Evolutionary conservation across 2,113 vertebrate species (phyloP).

Genomic region (Equus przewalskii): DNA sequence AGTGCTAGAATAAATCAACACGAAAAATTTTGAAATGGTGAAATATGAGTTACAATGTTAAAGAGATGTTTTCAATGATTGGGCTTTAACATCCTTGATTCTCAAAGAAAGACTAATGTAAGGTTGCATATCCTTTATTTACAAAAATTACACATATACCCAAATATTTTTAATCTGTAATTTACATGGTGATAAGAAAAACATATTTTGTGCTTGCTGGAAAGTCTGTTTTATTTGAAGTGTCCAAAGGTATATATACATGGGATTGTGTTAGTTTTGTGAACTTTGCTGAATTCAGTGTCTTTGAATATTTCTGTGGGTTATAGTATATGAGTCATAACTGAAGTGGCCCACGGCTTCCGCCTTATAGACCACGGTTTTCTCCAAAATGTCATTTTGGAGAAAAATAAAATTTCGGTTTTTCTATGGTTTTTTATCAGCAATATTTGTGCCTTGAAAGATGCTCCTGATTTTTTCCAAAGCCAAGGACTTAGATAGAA

Average conservation of each 20-base stretch:
- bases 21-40: neutral
- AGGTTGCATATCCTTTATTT: neutral
- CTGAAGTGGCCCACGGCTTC: neutral
- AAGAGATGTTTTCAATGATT: neutral
- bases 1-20: neutral
- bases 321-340: neutral
- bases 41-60: neutral
- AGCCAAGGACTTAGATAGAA: neutral
- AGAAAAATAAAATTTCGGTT: neutral
- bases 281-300: neutral
- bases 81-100: neutral
- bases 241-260: neutral
- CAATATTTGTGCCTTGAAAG: neutral
- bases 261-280: neutral
- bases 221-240: neutral
- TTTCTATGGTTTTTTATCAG: constrained; percentile 3
- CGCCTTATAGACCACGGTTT: neutral
- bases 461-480: neutral
- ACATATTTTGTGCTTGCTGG: neutral
- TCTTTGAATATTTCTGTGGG: neutral
- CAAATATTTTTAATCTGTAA: constrained; percentile 5
- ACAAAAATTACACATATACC: neutral
- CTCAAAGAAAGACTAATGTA: neutral
- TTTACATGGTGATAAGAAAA: neutral
- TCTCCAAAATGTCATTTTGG: neutral